Percentiles rank a stretch among this genome's conserved stretches.
phyloP scores from a whole-genome alignment of 1,140 invertebrate species.

The Penaeus chinensis region DNA sequence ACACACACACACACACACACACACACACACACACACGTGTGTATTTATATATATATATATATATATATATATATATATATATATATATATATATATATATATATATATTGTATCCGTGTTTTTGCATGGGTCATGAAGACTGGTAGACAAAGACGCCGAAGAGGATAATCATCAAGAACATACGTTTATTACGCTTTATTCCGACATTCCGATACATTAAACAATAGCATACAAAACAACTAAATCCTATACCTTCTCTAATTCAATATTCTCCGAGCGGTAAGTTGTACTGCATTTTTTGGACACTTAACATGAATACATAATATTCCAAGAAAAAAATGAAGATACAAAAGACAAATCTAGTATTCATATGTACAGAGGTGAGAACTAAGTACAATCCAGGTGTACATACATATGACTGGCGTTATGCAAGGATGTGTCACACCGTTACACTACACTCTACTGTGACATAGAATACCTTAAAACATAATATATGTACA shows the following conservation, averaged over 20 bases:
- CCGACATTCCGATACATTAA: conserved; percentile 24
- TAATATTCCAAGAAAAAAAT: too few relatives aligned
- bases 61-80: conserved; percentile 36
- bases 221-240: conserved; percentile 31
- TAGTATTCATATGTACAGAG: too few relatives aligned
- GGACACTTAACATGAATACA: too few relatives aligned
- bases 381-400: too few relatives aligned
- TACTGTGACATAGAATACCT: too few relatives aligned
- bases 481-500: too few relatives aligned
- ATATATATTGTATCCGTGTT: not conserved
- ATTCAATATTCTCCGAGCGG: conserved; percentile 12
- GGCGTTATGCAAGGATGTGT: too few relatives aligned
- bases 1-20: conserved; percentile 6
- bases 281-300: conserved; percentile 11
- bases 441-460: too few relatives aligned
- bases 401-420: too few relatives aligned
- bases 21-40: not conserved
- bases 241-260: conserved; percentile 2
- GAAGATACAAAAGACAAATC: too few relatives aligned
- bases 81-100: conserved; percentile 5
- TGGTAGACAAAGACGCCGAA: not conserved
- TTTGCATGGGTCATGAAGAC: not conserved
- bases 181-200: conserved; percentile 19
- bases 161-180: not conserved
- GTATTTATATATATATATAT: conserved; percentile 30